Evolutionary conservation across 2,797 vertebrate species (phyloP).

Genomic region (Hemitrygon akajei): DNA sequence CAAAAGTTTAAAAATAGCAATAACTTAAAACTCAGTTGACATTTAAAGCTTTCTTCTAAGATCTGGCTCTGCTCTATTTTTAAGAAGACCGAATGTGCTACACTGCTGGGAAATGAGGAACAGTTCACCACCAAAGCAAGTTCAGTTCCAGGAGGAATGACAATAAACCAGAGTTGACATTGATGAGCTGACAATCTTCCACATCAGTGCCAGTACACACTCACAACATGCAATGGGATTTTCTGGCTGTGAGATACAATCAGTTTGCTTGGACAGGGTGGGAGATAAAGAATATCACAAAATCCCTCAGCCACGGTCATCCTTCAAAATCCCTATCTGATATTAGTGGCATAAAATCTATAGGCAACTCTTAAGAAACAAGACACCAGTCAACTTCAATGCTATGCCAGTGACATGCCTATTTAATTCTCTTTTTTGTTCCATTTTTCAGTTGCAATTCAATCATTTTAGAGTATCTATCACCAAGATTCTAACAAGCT

Average conservation of each 20-base stretch:
- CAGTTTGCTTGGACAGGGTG: neutral
- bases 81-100: neutral
- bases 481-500: neutral
- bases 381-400: neutral
- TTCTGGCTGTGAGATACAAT: neutral
- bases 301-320: neutral
- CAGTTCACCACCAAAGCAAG: neutral
- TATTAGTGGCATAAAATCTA: slow-evolving; percentile 2
- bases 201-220: neutral
- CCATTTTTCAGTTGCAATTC: neutral
- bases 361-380: neutral
- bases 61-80: neutral
- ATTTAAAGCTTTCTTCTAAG: too few relatives aligned
- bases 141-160: neutral
- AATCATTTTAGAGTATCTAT: neutral
- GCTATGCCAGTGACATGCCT: neutral
- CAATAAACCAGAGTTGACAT: neutral
- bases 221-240: neutral
- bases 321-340: neutral
- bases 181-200: neutral
- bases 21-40: neutral
- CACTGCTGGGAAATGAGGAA: neutral
- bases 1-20: neutral
- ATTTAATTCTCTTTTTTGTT: neutral
- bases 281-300: neutral